A percentile compares a stretch with the other conserved stretches of the same genome.
phyloP scores from a whole-genome alignment of 2,113 vertebrate genomes.

The Mandrillus leucophaeus region DNA sequence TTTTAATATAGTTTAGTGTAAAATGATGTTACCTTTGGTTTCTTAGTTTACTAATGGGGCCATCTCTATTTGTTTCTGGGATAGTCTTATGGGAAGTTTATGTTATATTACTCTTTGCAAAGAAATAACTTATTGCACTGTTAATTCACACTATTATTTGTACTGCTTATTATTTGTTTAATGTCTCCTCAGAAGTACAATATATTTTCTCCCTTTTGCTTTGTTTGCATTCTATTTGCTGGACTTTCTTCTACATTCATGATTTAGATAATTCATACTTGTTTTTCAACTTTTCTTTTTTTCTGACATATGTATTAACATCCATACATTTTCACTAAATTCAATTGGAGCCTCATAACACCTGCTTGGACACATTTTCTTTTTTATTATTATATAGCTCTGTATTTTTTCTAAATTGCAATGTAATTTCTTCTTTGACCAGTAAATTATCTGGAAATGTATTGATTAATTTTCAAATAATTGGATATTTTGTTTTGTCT shows the following conservation, averaged over 20 bases:
- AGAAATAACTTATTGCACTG: background rate
- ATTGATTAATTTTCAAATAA: background rate
- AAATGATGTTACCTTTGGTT: background rate
- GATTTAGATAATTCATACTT: background rate
- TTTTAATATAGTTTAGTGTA: background rate
- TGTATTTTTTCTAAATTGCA: background rate
- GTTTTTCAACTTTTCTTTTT: background rate
- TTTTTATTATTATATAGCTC: background rate
- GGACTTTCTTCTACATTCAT: background rate
- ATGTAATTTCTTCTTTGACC: background rate
- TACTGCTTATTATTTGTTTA: background rate
- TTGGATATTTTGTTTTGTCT: background rate
- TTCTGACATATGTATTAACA: fast-evolving
- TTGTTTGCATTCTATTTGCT: background rate
- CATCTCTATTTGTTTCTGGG: background rate
- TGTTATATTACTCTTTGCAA: background rate
- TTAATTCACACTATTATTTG: background rate
- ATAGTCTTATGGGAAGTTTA: background rate
- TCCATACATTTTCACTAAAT: background rate
- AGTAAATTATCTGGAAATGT: background rate
- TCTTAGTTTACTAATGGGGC: background rate
- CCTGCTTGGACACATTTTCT: background rate
- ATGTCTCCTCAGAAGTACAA: background rate
- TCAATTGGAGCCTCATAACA: fast-evolving
- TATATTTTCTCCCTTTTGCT: background rate